Evolutionary conservation across 92 coral and sea anemone genomes (phyloP), one percentile per base, ranked within the genome.

Genomic region (Parazoanthus swiftii): DNA sequence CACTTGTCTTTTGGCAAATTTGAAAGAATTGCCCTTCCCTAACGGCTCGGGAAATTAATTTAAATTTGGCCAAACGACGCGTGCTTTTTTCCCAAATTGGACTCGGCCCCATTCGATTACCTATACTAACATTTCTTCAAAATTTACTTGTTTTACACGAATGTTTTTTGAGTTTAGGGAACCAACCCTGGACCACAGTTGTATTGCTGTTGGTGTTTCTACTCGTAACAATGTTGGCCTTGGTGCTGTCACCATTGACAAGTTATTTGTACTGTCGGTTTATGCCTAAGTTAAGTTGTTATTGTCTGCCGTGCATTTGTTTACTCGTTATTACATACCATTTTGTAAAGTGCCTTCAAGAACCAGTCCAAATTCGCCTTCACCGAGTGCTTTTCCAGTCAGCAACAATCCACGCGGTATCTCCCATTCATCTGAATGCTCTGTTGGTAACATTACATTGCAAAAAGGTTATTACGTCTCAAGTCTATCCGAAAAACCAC

Each of bases 341-440:
- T 67, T 67, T 82, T 20, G 59, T 68, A 82, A 29, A 26, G 77
- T 82, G 2, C 86, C 86, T 82, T 82, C 86, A 43, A 82, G 86
- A 43, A 82, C 73, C 29, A 82, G 42, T n/a, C 86, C 86, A 68
- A 82, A 82, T 44, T 82, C 86, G n/a, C 86, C 86, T 82, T 82
- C 86, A 0, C 86, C 86, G 13, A 82, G 46, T 42, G 0, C 11
- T 26, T 38, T 82, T 6, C 77, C 86, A 23, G 38, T 82, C n/a
- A 68, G 3, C 65, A 82, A 68, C 58, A 54, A 72, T 2, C 66
- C 77, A 67, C 86, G 86, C 14, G 86, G 86, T 42, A 82, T 82
- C 77, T 82, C 86, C 86, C 86, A 82, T 33, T 66, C 86, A 35
- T 82, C 86, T 1, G 48, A 15, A 26, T 11, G 21, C 44, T 39